Evolutionary conservation across 2,113 vertebrate species (phyloP).

Genomic region (Bos javanicus): DNA sequence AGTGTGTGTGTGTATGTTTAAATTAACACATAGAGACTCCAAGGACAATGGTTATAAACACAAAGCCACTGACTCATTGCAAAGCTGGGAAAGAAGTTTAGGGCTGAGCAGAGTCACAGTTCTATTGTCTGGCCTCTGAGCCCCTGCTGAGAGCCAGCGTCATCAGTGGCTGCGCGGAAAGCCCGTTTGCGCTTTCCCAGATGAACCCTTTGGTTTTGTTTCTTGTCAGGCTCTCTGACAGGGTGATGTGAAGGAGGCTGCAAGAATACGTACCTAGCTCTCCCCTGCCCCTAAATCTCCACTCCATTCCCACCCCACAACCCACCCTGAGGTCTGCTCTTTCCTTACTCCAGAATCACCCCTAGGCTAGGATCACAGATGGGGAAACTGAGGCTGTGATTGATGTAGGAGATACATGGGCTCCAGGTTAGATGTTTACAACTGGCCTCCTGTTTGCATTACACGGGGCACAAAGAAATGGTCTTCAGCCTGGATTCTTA

Average conservation of each 20-base stretch:
- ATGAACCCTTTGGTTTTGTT: background rate
- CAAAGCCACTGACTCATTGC: background rate
- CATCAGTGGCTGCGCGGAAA: background rate
- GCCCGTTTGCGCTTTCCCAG: background rate
- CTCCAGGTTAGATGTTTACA: background rate
- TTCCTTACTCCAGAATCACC: background rate
- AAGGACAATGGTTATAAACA: background rate
- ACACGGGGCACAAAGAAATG: background rate
- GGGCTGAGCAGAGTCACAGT: background rate
- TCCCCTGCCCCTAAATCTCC: background rate
- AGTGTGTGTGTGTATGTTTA: background rate
- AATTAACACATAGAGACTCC: background rate
- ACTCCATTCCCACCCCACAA: fast-evolving
- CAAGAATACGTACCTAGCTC: background rate
- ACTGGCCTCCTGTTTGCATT: background rate
- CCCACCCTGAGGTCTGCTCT: background rate
- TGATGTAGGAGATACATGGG: background rate
- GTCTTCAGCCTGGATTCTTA: background rate
- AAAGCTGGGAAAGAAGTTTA: background rate
- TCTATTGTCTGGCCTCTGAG: background rate
- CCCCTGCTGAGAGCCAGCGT: background rate
- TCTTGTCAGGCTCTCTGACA: background rate
- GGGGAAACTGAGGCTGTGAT: background rate
- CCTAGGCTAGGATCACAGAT: background rate
- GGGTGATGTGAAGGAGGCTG: background rate